Evolutionary conservation across 2,888 invertebrate genomes (phyloP), one percentile per base, ranked within the genome.

Genomic region (Sesia bembeciformis): DNA sequence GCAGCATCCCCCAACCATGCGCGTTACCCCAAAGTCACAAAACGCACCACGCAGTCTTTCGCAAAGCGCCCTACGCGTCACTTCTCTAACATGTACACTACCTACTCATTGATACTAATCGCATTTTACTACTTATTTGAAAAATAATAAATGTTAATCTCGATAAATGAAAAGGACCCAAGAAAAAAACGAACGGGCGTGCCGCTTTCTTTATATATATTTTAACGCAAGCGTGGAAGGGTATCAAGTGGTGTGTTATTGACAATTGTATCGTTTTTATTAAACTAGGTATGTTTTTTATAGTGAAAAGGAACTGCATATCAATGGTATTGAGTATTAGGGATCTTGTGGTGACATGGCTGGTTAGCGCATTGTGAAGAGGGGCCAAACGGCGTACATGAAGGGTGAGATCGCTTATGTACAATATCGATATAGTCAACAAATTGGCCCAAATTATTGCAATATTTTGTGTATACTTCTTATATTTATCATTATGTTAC

Each of bases 1-100:
- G 59, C 72, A 72, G 68, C 74, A 70, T 72, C 83, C 87, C 87
- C 81, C 75, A 66, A 62, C 67, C 76, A 72, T 81, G 81, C 84
- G 84, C 84, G 82, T 72, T 40, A 52, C 79, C 79, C 79, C 69
- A 68, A 57, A 68, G 63, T 67, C 74, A 70, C 77, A 71, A 74
- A 80, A 78, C 74, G 67, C 67, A 73, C 76, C 74, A 79, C 84
- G 80, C 86, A 88, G 87, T 88, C 75, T 68, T 72, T 75, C 75
- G 72, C 70, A 74, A 81, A 76, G 79, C 85, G 82, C 71, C 79
- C 75, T 64, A 61, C 79, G 73, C 60, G 65, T 54, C 74, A 73
- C 84, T 74, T 68, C 82, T 76, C 74, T 67, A 70, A 59, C 53
- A 76, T 70, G 70, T 69, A 66, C 63, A 64, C 59, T 57, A 67